Conservation (phyloP, 2,797 vertebrate species). For the Chelon labrosus region DNA sequence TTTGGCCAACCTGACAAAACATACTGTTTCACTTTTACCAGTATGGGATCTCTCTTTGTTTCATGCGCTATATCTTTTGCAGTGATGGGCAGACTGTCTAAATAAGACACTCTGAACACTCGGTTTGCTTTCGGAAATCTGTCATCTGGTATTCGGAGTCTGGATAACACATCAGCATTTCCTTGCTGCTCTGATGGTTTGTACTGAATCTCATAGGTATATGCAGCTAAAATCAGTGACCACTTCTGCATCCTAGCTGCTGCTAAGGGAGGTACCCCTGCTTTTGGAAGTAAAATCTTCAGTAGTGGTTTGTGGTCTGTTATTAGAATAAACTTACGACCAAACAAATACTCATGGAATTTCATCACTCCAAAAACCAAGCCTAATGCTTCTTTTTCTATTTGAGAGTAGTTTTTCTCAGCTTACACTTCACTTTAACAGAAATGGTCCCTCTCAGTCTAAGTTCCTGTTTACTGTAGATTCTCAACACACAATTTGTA, state of each 20-base stretch:
- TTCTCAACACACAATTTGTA: too few relatives aligned
- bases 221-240: constrained; percentile 32
- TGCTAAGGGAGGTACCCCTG: constrained; percentile 11
- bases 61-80: too few relatives aligned
- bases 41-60: too few relatives aligned
- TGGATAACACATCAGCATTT: constrained; percentile 43
- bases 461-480: too few relatives aligned
- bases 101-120: too few relatives aligned
- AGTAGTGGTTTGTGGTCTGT: constrained; percentile 36
- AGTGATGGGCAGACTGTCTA: too few relatives aligned
- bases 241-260: constrained; percentile 31
- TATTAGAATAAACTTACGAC: constrained; percentile 13
- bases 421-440: not conserved
- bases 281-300: constrained; percentile 29
- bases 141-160: constrained; percentile 1
- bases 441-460: too few relatives aligned
- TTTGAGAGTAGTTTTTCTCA: constrained; percentile 22
- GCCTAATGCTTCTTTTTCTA: constrained; percentile 26
- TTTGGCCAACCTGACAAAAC: too few relatives aligned
- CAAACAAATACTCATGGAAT: constrained; percentile 20
- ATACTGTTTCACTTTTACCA: too few relatives aligned
- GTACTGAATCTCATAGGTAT: constrained; percentile 44
- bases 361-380: constrained; percentile 10
- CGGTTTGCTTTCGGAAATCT: too few relatives aligned
- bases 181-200: constrained; percentile 39